These are phyloP conservation scores for Scrobipalpa costella DNA, from an alignment of 2,888 invertebrate species.

Conservation along the genomic window DNA sequence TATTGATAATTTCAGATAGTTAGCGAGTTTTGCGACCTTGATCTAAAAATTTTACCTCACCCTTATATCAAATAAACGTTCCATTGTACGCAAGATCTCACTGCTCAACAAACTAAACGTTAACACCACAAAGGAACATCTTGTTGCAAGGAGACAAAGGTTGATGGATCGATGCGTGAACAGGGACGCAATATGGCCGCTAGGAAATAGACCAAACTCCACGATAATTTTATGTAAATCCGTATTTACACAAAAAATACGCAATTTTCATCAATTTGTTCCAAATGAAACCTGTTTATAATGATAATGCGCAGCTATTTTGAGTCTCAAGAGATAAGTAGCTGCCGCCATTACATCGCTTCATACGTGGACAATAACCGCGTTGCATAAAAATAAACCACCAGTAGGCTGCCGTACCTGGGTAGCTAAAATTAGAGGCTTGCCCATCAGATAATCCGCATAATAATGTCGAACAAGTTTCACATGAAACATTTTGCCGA, in stretches of 20 bases:
- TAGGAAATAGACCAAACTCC: slow-evolving; percentile 32
- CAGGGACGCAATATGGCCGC: slow-evolving; percentile 47
- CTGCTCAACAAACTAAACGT: neutral
- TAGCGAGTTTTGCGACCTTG: too few species aligned
- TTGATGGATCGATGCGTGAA: slow-evolving; percentile 35
- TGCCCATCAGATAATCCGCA: slow-evolving; percentile 64
- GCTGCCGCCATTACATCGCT: slow-evolving; percentile 45
- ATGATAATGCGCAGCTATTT: slow-evolving; percentile 47
- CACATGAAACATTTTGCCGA: slow-evolving; percentile 66
- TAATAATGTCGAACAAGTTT: slow-evolving; percentile 70
- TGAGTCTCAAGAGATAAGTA: slow-evolving; percentile 33
- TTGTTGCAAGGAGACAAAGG: neutral
- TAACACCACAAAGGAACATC: neutral
- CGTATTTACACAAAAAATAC: slow-evolving; percentile 35
- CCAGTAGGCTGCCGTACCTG: slow-evolving; percentile 49
- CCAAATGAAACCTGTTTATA: slow-evolving; percentile 48
- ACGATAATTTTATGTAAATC: slow-evolving; percentile 25
- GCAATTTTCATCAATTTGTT: slow-evolving; percentile 41
- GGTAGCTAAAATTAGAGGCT: slow-evolving; percentile 52
- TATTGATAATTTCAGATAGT: too few species aligned
- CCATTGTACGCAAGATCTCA: neutral
- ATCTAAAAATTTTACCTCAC: too few species aligned
- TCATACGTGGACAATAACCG: slow-evolving; percentile 53
- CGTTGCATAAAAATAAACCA: slow-evolving; percentile 64
- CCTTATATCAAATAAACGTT: neutral